Base-by-base conservation (phyloP, 1,140 invertebrate genomes). In the Reticulitermes speratus region DNA sequence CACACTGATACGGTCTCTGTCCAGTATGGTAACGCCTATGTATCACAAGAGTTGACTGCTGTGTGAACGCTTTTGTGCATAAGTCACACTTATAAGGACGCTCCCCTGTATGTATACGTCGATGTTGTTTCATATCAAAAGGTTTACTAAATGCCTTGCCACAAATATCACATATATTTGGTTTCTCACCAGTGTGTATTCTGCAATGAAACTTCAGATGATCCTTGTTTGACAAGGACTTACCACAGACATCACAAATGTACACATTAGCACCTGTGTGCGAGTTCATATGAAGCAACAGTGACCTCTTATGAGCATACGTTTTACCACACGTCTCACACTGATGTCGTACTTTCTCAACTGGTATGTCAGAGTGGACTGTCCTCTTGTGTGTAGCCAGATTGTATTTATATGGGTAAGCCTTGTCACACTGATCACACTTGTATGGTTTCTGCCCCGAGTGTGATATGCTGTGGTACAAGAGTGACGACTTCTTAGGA, bases 41-140 rank as follows among this genome's bases (percentile, higher is more conserved):
- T 25, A 87, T 87, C 38, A 87, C 86, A 59, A 88, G 86, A 12
- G 85, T 84, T 11, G 88, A 87, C 25, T 83, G 69, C 88, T 88
- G 88, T 19, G 87, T 84, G 86, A 88, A 88, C 25, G 82, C 45
- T 85, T 84, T 88, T 21, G 84, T 84, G 84, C 88, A 89, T 84
- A 90, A 89, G 9, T 88, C 88, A 86, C 89, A 89, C 19, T 84
- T 83, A 89, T 90, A 65, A 2, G 95, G 95, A 86, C 95, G 94
- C 88, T 96, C 95, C 0, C 95, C 95, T 0, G 95, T 93, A 88
- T 95, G 94, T 65, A 93, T 93, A 86, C 94, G 90, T 84, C 94
- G 91, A 88, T 95, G 94, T 0, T 94, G 94, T 38, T 92, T 92
- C 7, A 95, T 88, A 86, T 94, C 94, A 86, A 94, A 94, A 48